A percentile compares a stretch with the other conserved stretches of the same genome.
Conservation (phyloP, 2,797 vertebrate genomes). For the Cyprinella venusta region DNA sequence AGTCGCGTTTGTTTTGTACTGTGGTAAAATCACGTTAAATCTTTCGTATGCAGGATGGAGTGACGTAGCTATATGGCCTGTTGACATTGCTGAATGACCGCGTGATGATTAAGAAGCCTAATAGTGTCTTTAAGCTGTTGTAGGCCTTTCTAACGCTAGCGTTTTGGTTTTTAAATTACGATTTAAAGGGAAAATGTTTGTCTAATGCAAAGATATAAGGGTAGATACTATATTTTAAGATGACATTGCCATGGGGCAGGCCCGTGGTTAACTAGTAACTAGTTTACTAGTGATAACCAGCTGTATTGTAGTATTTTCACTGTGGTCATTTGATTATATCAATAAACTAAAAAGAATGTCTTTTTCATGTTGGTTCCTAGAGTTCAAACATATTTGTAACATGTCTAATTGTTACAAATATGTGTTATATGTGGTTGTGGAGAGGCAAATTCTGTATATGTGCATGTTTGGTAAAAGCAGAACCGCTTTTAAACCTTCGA, state of each 20-base stretch:
- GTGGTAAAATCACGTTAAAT: not conserved
- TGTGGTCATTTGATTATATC: not conserved
- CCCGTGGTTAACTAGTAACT: not conserved
- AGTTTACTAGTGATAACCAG: not conserved
- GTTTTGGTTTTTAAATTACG: not conserved
- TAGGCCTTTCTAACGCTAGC: not conserved
- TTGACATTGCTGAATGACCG: slow-evolving; percentile 79
- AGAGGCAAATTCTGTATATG: not conserved
- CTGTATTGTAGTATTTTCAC: not conserved
- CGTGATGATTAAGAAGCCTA: not conserved
- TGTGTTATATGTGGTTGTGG: not conserved
- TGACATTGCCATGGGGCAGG: not conserved
- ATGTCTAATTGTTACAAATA: not conserved
- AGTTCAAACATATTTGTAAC: not conserved
- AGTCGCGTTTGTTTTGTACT: not conserved
- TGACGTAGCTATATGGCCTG: slow-evolving; percentile 61
- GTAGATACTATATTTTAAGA: not conserved
- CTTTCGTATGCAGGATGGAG: slow-evolving; percentile 4
- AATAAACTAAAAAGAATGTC: not conserved
- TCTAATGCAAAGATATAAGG: not conserved
- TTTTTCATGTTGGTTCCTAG: not conserved
- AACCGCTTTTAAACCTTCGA: not conserved
- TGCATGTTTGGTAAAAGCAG: not conserved
- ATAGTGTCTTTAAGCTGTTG: not conserved
- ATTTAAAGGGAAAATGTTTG: not conserved